Conservation (phyloP, 2,113 vertebrate genomes). For the Dromaius novaehollandiae region DNA sequence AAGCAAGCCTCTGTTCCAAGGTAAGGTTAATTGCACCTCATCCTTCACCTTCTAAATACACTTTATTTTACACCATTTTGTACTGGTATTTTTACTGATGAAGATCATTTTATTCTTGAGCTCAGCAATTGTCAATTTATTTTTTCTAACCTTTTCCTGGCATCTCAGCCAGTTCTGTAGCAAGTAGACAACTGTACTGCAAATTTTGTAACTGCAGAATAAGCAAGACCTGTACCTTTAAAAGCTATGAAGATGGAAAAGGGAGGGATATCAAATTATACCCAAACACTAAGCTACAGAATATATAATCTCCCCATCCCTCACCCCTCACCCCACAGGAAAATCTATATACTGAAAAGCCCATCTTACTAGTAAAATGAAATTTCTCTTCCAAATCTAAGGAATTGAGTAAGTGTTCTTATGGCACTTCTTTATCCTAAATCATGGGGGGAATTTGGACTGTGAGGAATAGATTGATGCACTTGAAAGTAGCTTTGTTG, state of each 20-base stretch:
- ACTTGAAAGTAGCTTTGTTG: not conserved
- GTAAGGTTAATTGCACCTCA: not conserved
- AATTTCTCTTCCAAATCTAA: not conserved
- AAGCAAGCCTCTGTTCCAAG: fast-evolving
- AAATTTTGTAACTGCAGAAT: not conserved
- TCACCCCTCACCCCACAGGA: not conserved
- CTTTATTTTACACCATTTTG: not conserved
- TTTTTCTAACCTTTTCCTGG: not conserved
- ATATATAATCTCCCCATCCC: not conserved
- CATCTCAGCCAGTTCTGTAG: not conserved
- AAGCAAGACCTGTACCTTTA: not conserved
- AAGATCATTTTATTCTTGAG: not conserved
- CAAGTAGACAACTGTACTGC: not conserved
- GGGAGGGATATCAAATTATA: not conserved
- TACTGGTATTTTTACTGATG: not conserved
- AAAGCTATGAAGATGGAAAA: not conserved
- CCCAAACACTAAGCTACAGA: not conserved
- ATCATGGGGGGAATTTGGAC: not conserved
- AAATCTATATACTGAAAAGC: not conserved
- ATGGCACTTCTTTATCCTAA: not conserved
- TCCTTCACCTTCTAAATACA: not conserved
- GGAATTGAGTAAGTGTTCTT: not conserved
- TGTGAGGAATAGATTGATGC: not conserved
- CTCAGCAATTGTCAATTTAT: not conserved
- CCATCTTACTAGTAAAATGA: not conserved